Evolutionary conservation across 2,888 invertebrate genomes (phyloP).

Genomic region (Plagiodera versicolora): DNA sequence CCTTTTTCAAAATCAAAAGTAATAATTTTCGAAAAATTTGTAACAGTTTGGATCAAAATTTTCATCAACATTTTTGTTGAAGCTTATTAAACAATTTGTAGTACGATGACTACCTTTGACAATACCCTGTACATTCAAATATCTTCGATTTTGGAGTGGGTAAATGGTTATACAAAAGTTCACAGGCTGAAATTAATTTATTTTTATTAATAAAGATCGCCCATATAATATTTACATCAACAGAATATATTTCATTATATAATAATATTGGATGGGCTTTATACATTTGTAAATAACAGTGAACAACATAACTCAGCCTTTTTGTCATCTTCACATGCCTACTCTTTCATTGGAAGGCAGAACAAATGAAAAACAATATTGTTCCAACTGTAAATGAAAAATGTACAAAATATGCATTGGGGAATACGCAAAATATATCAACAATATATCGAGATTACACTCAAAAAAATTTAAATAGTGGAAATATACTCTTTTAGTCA

Average conservation of each 20-base stretch:
- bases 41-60: too few relatives aligned
- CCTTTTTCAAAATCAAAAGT: too few relatives aligned
- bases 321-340: constrained; percentile 29
- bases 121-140: too few relatives aligned
- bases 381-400: background rate
- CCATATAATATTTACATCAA: constrained; percentile 28
- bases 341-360: constrained; percentile 11
- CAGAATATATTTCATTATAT: constrained; percentile 25
- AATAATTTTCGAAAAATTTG: too few relatives aligned
- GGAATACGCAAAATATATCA: background rate
- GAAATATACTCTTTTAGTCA: too few relatives aligned
- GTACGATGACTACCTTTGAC: too few relatives aligned
- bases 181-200: constrained; percentile 19
- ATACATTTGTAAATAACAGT: constrained; percentile 32
- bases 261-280: constrained; percentile 25
- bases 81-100: too few relatives aligned
- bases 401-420: background rate
- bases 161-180: background rate
- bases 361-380: background rate
- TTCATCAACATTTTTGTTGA: too few relatives aligned
- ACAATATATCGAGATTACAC: too few relatives aligned
- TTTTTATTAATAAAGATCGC: constrained; percentile 27
- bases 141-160: too few relatives aligned
- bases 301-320: constrained; percentile 31
- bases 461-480: too few relatives aligned